Evolutionary conservation across 2,888 invertebrate genomes (phyloP), one percentile per base, ranked within the genome.

Genomic region (Aelia acuminata): DNA sequence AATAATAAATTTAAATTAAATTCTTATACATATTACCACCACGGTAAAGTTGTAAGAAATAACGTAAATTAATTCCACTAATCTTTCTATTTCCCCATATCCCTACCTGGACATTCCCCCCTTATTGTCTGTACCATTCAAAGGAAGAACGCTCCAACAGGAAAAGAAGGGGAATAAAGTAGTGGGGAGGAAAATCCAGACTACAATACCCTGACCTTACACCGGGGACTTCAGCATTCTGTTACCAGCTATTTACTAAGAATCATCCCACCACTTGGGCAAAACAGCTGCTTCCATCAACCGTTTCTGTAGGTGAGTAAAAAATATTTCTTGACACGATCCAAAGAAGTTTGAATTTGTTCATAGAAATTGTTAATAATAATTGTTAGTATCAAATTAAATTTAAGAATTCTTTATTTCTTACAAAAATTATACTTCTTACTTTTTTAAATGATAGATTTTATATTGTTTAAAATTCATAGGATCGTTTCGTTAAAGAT

Each of bases 91-190:
- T n/a, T 4, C 43, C 43, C 43, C n/a, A n/a, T n/a, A 53, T 7
- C 53, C 4, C 10, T 5, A 3, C 15, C 13, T 63, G 18, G 2
- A 15, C 63, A 63, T 31, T 26, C 31, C 15, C 15, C 13, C 8
- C 63, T 15, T 10, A 3, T 20, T 31, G 15, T 0, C 31, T 63
- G 3, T 13, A 63, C 4, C 0, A 31, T 63, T 11, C 63, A 0
- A 63, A 15, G 26, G 3, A 63, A 26, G 63, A 15, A 11, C n/a
- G 0, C 8, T 53, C 11, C 7, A 43, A n/a, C 53, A 53, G 53
- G 53, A 53, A 53, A 63, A 31, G 63, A 63, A 63, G n/a, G 63
- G 63, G 63, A 31, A 63, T 63, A 53, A 2, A 53, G 63, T 31
- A 63, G 63, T 31, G 63, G 63, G 31, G 63, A 63, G 26, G 63